Conservation (phyloP, 2,888 invertebrate species). For the Eulithis testata region DNA sequence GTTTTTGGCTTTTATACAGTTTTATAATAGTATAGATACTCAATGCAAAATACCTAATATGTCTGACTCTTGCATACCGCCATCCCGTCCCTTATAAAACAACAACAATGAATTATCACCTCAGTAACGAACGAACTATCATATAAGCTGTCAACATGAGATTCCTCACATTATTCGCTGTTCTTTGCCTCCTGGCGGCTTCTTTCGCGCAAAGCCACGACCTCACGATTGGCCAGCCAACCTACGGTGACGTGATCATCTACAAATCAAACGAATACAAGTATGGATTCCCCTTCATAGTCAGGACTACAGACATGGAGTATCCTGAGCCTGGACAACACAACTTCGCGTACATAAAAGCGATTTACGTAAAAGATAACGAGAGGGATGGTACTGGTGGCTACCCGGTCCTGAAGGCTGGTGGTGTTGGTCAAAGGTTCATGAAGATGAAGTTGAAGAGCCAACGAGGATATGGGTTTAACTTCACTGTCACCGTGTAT, state of each 20-base stretch:
- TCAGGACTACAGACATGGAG: conserved; percentile 63
- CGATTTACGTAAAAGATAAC: conserved; percentile 70
- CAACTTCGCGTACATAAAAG: conserved; percentile 68
- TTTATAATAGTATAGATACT: no score
- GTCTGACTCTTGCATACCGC: conserved; percentile 53
- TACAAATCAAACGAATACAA: conserved; percentile 67
- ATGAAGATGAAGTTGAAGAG: conserved; percentile 75
- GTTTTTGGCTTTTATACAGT: no score
- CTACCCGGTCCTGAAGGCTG: conserved; percentile 66
- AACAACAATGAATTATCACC: conserved; percentile 54
- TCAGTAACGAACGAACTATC: conserved; percentile 70
- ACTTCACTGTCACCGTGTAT: conserved; percentile 75
- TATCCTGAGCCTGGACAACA: conserved; percentile 67
- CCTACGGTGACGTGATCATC: conserved; percentile 69
- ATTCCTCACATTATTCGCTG: conserved; percentile 49
- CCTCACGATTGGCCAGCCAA: conserved; percentile 61
- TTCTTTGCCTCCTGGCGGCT: conserved; percentile 59
- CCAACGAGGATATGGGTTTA: conserved; percentile 68
- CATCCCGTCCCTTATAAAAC: conserved; percentile 67
- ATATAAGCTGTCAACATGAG: conserved; percentile 67
- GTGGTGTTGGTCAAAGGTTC: conserved; percentile 74
- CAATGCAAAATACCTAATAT: conserved; percentile 21
- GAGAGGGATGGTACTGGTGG: conserved; percentile 67
- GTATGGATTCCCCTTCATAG: conserved; percentile 71
- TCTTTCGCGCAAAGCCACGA: conserved; percentile 69